Evolutionary conservation across 2,888 invertebrate genomes (phyloP).

Genomic region (Archaeoteleia sp.): DNA sequence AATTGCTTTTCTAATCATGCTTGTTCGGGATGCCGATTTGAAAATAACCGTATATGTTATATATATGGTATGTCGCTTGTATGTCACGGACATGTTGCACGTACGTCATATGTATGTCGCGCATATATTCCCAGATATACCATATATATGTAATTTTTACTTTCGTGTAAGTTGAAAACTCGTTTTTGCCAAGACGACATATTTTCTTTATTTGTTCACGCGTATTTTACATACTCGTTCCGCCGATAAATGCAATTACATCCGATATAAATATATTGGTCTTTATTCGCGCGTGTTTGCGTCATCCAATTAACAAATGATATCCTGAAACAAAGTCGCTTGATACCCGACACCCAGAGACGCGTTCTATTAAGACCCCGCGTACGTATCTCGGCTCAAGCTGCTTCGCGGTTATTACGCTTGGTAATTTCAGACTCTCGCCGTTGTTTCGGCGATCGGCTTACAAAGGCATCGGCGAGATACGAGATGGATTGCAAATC

Average conservation of each 20-base stretch:
- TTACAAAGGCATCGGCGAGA: constrained; percentile 26
- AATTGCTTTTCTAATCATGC: too few species aligned
- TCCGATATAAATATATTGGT: constrained; percentile 1
- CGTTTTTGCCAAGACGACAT: too few species aligned
- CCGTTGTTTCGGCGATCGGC: constrained; percentile 28
- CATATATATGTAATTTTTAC: too few species aligned
- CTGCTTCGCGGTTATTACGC: constrained; percentile 40
- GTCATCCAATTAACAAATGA: constrained; percentile 47
- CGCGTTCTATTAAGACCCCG: constrained; percentile 41
- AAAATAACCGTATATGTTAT: too few species aligned
- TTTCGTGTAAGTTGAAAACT: too few species aligned
- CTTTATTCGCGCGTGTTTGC: constrained; percentile 16
- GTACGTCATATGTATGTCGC: too few species aligned
- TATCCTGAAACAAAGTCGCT: constrained; percentile 29
- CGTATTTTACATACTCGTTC: too few species aligned
- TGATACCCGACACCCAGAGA: constrained; percentile 36
- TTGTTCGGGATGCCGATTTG: too few species aligned
- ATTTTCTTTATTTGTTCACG: too few species aligned
- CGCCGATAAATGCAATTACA: background rate
- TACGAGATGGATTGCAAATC: constrained; percentile 22
- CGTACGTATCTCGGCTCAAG: constrained; percentile 23
- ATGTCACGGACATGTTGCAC: too few species aligned
- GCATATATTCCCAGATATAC: too few species aligned
- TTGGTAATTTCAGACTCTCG: constrained; percentile 34
- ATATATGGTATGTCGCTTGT: too few species aligned